Conservation (phyloP, 1,140 invertebrate genomes). For the Neodiprion fabricii region DNA sequence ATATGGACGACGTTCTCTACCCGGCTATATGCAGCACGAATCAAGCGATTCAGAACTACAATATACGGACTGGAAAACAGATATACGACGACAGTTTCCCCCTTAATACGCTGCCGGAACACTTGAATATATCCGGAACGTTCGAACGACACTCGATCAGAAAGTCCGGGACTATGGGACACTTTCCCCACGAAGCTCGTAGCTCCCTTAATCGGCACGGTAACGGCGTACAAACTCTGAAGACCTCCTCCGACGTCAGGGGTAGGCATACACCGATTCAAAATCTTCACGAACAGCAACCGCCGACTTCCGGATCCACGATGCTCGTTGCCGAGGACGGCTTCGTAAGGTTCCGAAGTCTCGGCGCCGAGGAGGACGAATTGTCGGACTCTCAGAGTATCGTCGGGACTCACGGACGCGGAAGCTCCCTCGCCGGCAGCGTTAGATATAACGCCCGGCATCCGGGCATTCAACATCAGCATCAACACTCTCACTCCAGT, state of each 20-base stretch:
- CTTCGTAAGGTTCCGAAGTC: constrained; percentile 79
- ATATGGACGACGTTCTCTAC: constrained; percentile 69
- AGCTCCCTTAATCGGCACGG: constrained; percentile 60
- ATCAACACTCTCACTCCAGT: constrained; percentile 38
- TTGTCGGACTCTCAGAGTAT: constrained; percentile 53
- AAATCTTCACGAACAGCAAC: constrained; percentile 46
- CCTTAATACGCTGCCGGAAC: constrained; percentile 65
- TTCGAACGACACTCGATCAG: constrained; percentile 59
- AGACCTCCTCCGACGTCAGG: constrained; percentile 38
- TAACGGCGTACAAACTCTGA: constrained; percentile 50
- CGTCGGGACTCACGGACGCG: constrained; percentile 51
- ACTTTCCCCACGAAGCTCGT: constrained; percentile 54
- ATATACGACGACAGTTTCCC: constrained; percentile 74
- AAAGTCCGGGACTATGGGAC: constrained; percentile 60
- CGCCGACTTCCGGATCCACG: constrained; percentile 55
- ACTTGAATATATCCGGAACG: constrained; percentile 60
- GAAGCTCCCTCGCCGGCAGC: constrained; percentile 53
- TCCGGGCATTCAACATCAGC: constrained; percentile 34
- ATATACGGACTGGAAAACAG: constrained; percentile 77
- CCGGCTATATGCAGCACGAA: constrained; percentile 86
- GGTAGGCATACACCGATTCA: constrained; percentile 45
- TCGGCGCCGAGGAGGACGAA: constrained; percentile 64
- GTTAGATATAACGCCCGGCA: constrained; percentile 55
- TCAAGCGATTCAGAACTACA: constrained; percentile 83
- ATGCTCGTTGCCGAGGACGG: constrained; percentile 88